Evolutionary conservation across 2,113 vertebrate genomes (phyloP), one percentile per base, ranked within the genome.

Genomic region (Myiozetetes cayanensis): DNA sequence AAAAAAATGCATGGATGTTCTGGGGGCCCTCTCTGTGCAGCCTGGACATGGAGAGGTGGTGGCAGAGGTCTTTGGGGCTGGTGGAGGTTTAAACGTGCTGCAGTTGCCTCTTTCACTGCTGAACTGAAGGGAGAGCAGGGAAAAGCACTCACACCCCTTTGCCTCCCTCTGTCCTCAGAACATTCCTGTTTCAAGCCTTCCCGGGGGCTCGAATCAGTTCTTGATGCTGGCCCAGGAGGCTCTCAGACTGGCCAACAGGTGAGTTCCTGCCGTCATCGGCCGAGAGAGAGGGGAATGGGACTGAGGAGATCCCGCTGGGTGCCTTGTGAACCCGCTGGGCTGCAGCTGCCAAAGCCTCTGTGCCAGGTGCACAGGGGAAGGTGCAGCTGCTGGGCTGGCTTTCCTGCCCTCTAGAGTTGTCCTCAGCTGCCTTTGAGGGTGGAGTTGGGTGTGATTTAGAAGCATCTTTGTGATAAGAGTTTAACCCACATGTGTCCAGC

Each of bases 211-310:
- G 1, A 97, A 96, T 76, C 14, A 82, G 49, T 92, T 99, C 63
- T 96, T 97, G 44, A 91, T 93, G 33, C 96, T 99, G 96, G 98
- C 98, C 56, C 94, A 98, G 74, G 98, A 97, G 39, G 99, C 99
- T 14, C 62, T 59, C 15, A 94, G 95, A 41, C 89, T 99, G 87
- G 99, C 98, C 59, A 95, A 98, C n/a, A 97, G 97, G 99, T 99
- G 87, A 98, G 98, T 93, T 7, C 2, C 31, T 83, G 8, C 10
- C 1, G 1, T 6, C 5, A 4, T 33, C 7, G 22, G 24, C 5
- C 1, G 0, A 61, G 30, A 80, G 66, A 31, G 37, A n/a, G 37
- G 19, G 33, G 19, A 65, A 17, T 14, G 56, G 14, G 19, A 35
- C 46, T 37, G 55, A 71, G 28, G 55, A 71, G 28, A 66, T 77